phyloP scores from a whole-genome alignment of 2,797 vertebrate genomes.

The Macrochelys suwanniensis region DNA sequence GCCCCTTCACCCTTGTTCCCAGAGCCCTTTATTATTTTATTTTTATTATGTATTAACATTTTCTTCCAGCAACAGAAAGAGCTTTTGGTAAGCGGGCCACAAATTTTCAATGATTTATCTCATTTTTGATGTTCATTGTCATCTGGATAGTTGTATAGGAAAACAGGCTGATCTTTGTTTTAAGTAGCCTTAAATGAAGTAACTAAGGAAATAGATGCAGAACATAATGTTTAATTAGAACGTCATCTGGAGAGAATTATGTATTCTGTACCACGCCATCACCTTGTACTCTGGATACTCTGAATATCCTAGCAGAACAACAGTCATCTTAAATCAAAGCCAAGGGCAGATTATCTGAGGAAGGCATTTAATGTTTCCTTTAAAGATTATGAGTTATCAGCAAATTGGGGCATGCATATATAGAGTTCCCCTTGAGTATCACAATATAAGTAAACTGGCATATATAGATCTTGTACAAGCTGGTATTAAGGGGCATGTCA shows the following conservation, averaged over 20 bases:
- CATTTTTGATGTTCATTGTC: background rate
- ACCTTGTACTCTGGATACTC: background rate
- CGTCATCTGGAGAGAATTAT: background rate
- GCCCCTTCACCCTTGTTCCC: background rate
- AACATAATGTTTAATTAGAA: fast-evolving
- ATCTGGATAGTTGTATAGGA: background rate
- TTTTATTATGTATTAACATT: background rate
- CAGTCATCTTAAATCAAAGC: background rate
- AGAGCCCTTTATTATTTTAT: background rate
- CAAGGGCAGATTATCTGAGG: background rate
- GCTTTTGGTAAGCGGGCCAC: background rate
- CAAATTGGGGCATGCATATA: fast-evolving
- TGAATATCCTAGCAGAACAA: background rate
- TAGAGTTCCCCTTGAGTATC: fast-evolving
- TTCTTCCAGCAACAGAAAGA: background rate
- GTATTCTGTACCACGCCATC: background rate
- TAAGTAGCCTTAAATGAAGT: background rate
- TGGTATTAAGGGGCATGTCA: background rate
- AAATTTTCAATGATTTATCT: background rate
- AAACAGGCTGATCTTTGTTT: background rate
- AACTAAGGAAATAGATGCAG: background rate
- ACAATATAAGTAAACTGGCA: background rate
- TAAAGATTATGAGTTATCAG: background rate
- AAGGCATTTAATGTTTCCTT: background rate
- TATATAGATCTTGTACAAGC: fast-evolving